Conservation (phyloP, 2,113 vertebrate species). For the human region GRCh38 chr7:110207501-110208000, state of each 20-base stretch:
- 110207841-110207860: not conserved
- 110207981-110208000: not conserved
- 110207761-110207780: slow-evolving; percentile 47
- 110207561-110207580: not conserved
- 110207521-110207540: not conserved
- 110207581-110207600: not conserved
- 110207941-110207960: not conserved
- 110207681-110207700: not conserved
- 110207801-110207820: not conserved
- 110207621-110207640: not conserved
- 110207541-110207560: not conserved
- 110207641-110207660: not conserved
- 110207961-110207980: not conserved
- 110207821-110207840: not conserved
- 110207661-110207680: slow-evolving; percentile 17
- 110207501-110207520: too few species aligned
- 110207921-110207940: not conserved
- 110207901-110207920: not conserved
- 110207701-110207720: not conserved
- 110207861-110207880: not conserved
- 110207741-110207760: slow-evolving; percentile 24
- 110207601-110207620: not conserved
- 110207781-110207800: not conserved
- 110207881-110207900: not conserved
- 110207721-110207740: not conserved